A percentile compares a stretch with the other conserved stretches of the same genome.
Conservation (phyloP, 2,797 vertebrate genomes). For the Tenualosa ilisha region DNA sequence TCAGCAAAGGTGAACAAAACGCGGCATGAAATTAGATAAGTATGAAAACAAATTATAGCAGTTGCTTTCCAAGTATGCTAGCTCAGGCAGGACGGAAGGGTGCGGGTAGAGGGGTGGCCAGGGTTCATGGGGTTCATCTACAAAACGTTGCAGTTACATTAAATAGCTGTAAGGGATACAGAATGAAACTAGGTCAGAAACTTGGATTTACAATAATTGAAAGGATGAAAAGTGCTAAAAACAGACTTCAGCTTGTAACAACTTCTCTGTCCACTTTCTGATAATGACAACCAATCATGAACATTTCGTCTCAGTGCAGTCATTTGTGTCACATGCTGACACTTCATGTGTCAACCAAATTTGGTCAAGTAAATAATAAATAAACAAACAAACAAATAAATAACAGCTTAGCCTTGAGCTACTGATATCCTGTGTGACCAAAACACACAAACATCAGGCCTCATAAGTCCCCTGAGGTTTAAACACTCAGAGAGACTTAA, state of each 20-base stretch:
- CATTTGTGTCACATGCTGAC: too few relatives aligned
- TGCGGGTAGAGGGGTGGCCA: background rate
- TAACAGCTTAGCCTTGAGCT: background rate
- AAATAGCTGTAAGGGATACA: background rate
- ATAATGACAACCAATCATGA: background rate
- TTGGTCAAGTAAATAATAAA: background rate
- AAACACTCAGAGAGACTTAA: background rate
- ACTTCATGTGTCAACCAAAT: background rate
- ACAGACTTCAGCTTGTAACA: background rate
- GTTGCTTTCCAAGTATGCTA: background rate
- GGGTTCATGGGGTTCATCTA: background rate
- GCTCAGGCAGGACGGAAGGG: background rate
- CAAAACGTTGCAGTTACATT: background rate
- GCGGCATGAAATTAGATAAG: slow-evolving; percentile 40
- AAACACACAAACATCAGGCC: background rate
- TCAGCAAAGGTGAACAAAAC: slow-evolving; percentile 29
- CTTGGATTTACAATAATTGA: background rate
- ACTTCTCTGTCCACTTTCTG: background rate
- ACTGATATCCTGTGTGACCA: background rate
- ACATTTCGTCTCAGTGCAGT: background rate
- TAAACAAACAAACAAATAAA: too few relatives aligned
- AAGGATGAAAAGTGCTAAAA: background rate
- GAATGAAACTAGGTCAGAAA: slow-evolving; percentile 7
- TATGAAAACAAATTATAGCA: slow-evolving; percentile 41
- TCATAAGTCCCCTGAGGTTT: background rate